Evolutionary conservation across 2,113 vertebrate species (phyloP).

Genomic region (Eidolon helvum): DNA sequence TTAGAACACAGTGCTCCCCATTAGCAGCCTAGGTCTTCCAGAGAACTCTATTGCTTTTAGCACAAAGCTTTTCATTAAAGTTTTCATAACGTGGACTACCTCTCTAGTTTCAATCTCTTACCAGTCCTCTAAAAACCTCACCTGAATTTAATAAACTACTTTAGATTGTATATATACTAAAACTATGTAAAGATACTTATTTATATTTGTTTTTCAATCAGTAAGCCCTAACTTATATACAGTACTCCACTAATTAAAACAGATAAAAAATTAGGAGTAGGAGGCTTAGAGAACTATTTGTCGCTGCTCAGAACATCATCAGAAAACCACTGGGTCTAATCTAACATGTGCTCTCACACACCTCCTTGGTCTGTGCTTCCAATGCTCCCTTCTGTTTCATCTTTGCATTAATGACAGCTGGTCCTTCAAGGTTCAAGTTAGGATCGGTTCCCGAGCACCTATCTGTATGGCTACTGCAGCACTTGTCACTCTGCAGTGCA

Average conservation of each 20-base stretch:
- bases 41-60: constrained; percentile 11
- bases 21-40: background rate
- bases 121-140: background rate
- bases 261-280: background rate
- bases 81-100: background rate
- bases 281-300: background rate
- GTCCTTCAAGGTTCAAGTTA: background rate
- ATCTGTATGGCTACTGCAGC: background rate
- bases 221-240: background rate
- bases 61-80: constrained; percentile 18
- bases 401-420: background rate
- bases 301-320: background rate
- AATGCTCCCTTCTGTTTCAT: background rate
- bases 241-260: background rate
- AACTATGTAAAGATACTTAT: background rate
- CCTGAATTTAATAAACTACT: constrained; percentile 13
- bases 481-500: background rate
- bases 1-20: background rate
- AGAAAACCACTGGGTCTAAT: background rate
- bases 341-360: background rate
- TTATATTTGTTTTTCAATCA: background rate
- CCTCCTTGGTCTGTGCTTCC: background rate
- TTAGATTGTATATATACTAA: background rate
- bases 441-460: background rate
- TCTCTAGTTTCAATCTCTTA: constrained; percentile 7